phyloP scores from a whole-genome alignment of 2,113 vertebrate species.

The Platysternon megacephalum region DNA sequence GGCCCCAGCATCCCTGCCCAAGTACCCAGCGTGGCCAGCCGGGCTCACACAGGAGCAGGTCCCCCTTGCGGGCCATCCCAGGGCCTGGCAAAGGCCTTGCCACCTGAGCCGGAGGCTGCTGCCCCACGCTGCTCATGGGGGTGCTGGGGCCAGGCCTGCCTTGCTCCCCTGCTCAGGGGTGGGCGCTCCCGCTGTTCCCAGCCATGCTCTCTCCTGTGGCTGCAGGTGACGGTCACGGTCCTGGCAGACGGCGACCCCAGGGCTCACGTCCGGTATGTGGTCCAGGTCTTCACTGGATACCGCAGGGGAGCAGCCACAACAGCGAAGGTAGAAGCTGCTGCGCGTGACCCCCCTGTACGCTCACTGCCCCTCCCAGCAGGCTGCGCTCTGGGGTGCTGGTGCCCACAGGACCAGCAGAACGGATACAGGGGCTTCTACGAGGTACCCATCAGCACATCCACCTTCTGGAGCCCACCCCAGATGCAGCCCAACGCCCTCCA shows the following conservation, averaged over 20 bases:
- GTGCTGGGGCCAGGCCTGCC: background rate
- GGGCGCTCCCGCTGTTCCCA: background rate
- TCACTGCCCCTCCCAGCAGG: background rate
- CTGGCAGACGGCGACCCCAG: slow-evolving; percentile 83
- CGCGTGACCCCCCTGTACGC: no score
- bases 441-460: no score
- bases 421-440: background rate
- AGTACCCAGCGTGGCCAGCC: background rate
- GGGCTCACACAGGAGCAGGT: no score
- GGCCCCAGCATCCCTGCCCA: no score
- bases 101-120: no score
- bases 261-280: slow-evolving; percentile 80
- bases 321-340: slow-evolving; percentile 77
- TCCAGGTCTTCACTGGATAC: slow-evolving; percentile 83
- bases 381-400: background rate
- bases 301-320: slow-evolving; percentile 82
- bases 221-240: slow-evolving; percentile 84
- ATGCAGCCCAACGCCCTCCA: background rate
- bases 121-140: no score
- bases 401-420: no score
- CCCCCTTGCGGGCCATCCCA: no score
- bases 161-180: background rate
- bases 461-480: background rate
- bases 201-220: background rate
- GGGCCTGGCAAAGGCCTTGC: no score